phyloP scores from a whole-genome alignment of 2,888 invertebrate genomes.

The Resseliella maxima region DNA sequence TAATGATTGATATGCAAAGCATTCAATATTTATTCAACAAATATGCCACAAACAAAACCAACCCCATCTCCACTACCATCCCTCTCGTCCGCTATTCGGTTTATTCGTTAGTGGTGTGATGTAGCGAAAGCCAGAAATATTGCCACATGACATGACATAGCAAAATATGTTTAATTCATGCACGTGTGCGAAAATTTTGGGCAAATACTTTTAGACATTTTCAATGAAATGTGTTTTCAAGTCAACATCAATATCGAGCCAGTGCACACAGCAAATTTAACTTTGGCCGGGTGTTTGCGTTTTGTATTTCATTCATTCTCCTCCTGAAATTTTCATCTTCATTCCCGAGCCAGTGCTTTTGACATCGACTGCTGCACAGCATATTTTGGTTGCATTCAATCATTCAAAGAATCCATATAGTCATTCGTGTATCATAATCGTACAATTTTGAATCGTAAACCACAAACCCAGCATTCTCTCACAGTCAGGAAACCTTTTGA shows the following conservation, averaged over 20 bases:
- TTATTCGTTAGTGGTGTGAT: neutral
- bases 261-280: conserved; percentile 1
- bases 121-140: conserved; percentile 16
- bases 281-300: neutral
- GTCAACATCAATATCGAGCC: conserved; percentile 15
- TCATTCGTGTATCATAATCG: neutral
- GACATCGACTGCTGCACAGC: conserved; percentile 18
- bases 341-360: neutral
- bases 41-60: neutral
- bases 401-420: neutral
- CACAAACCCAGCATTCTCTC: conserved; percentile 25
- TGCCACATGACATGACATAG: conserved; percentile 33
- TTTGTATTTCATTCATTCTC: neutral
- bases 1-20: conserved; percentile 11
- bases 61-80: neutral
- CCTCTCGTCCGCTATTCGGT: neutral
- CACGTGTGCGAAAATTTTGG: neutral
- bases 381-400: conserved; percentile 21
- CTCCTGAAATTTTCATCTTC: neutral
- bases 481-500: neutral
- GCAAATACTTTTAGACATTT: neutral
- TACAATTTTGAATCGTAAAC: neutral
- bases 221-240: neutral
- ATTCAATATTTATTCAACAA: conserved; percentile 29
- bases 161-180: conserved; percentile 22